Evolutionary conservation across 1,140 invertebrate species (phyloP).

Genomic region (Aethina tumida): DNA sequence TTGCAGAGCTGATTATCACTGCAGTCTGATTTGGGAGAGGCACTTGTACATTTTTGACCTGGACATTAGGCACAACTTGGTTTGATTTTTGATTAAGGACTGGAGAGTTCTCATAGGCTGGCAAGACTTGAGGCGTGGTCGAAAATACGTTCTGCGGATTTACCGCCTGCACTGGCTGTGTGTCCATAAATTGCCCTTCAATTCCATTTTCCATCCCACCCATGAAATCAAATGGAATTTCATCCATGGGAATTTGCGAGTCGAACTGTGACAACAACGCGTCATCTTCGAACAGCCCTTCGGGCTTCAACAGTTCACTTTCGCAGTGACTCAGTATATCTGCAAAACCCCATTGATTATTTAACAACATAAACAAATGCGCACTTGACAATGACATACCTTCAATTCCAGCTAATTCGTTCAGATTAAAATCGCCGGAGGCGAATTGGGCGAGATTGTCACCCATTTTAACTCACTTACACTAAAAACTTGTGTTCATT

Average conservation of each 20-base stretch:
- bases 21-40: conserved; percentile 13
- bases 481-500: conserved; percentile 3
- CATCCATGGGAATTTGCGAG: conserved; percentile 27
- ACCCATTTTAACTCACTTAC: conserved; percentile 23
- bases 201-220: conserved; percentile 22
- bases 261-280: conserved; percentile 29
- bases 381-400: too few species aligned
- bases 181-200: conserved; percentile 22
- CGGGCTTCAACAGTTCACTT: conserved; percentile 29
- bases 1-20: conserved; percentile 28
- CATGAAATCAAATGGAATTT: conserved; percentile 28
- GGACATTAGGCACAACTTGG: conserved; percentile 14
- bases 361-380: conserved; percentile 9
- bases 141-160: conserved; percentile 9
- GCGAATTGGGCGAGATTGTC: conserved; percentile 25
- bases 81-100: conserved; percentile 7
- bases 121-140: conserved; percentile 13
- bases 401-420: conserved; percentile 31
- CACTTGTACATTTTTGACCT: conserved; percentile 8
- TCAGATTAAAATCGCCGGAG: conserved; percentile 30
- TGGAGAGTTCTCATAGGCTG: conserved; percentile 4
- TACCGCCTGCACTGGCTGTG: conserved; percentile 16
- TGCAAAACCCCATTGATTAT: conserved; percentile 13
- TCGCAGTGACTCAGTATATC: conserved; percentile 34
- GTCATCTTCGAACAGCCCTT: conserved; percentile 30